phyloP scores from a whole-genome alignment of 2,888 invertebrate species.

The Epinotia nisella region DNA sequence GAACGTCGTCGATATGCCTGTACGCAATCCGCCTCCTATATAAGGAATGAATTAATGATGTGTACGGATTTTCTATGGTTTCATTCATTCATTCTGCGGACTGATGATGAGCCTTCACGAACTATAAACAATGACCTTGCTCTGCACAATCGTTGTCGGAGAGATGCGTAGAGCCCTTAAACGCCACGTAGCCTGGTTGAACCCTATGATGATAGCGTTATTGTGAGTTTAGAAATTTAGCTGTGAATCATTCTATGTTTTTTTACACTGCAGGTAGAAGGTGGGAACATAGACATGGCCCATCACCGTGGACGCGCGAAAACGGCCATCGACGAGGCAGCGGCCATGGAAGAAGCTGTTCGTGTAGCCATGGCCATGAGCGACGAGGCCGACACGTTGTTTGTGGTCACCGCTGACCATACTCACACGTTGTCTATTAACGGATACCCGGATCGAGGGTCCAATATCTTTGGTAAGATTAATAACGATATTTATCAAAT shows the following conservation, averaged over 20 bases:
- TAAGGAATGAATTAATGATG: no score
- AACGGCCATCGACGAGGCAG: conserved; percentile 91
- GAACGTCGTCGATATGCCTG: no score
- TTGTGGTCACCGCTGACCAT: conserved; percentile 95
- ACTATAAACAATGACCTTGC: no score
- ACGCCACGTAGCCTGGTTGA: no score
- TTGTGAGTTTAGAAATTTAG: no score
- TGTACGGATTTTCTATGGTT: no score
- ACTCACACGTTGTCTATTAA: conserved; percentile 91
- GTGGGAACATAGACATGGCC: conserved; percentile 93
- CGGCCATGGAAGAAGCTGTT: conserved; percentile 92
- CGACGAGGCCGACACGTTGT: conserved; percentile 87
- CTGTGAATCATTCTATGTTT: not conserved
- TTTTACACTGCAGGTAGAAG: conserved; percentile 88
- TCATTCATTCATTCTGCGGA: no score
- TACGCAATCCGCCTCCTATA: no score
- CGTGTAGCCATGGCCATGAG: conserved; percentile 86
- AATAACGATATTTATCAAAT: not conserved
- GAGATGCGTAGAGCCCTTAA: no score
- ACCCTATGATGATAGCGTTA: no score
- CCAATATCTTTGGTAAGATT: conserved; percentile 87
- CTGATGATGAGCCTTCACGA: no score
- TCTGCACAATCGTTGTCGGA: no score
- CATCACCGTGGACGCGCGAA: conserved; percentile 93
- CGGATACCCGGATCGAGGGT: conserved; percentile 89